Conservation (phyloP, 2,888 invertebrate genomes). For the Plagiodera versicolora region DNA sequence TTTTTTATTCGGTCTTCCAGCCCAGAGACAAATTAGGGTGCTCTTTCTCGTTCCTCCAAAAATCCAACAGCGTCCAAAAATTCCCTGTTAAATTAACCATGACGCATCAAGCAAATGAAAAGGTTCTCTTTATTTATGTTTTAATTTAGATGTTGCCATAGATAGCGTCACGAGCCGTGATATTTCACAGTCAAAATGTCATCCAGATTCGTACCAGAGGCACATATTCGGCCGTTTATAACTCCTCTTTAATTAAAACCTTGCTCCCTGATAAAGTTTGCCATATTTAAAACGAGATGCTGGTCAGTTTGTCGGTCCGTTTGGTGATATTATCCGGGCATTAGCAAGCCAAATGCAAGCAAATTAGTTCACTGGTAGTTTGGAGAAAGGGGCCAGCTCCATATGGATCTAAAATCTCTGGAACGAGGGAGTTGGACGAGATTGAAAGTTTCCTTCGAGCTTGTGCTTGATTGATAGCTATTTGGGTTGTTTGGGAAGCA, state of each 20-base stretch:
- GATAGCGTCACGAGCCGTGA: slow-evolving; percentile 8
- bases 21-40: not conserved
- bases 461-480: too few relatives aligned
- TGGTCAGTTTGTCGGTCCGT: too few relatives aligned
- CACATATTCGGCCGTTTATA: slow-evolving; percentile 22
- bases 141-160: slow-evolving; percentile 15
- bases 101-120: not conserved
- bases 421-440: too few relatives aligned
- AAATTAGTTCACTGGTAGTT: slow-evolving; percentile 37
- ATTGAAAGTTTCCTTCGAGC: too few relatives aligned
- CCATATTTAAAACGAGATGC: slow-evolving; percentile 31
- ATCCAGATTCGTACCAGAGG: slow-evolving; percentile 13
- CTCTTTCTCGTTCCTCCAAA: not conserved
- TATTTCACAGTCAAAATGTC: slow-evolving; percentile 9
- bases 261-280: slow-evolving; percentile 31
- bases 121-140: slow-evolving; percentile 15
- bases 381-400: too few relatives aligned
- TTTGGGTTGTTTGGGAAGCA: too few relatives aligned
- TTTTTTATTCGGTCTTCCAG: too few relatives aligned
- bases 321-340: slow-evolving; percentile 26
- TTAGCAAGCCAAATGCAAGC: slow-evolving; percentile 38
- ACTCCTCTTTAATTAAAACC: slow-evolving; percentile 33
- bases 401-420: too few relatives aligned
- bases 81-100: not conserved
- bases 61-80: not conserved